Evolutionary conservation across 2,113 vertebrate genomes (phyloP).

Genomic region (Vulpes ferrilata): DNA sequence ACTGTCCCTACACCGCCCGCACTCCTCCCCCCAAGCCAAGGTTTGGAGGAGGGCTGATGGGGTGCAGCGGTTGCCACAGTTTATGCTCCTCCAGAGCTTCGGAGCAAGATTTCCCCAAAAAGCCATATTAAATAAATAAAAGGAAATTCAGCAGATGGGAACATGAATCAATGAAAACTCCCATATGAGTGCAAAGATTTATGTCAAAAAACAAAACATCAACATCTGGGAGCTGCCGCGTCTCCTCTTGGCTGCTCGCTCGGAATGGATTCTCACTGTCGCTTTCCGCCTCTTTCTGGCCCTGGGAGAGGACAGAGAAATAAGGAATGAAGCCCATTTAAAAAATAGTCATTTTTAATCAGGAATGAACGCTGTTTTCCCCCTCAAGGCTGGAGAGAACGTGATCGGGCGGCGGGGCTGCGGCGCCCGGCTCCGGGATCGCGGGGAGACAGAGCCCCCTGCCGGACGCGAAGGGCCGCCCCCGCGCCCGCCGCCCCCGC

Average conservation of each 20-base stretch:
- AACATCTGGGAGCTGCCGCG: slow-evolving; percentile 80
- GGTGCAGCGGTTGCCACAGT: slow-evolving; percentile 44
- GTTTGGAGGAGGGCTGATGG: neutral
- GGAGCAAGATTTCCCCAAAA: slow-evolving; percentile 79
- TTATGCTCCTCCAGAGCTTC: slow-evolving; percentile 73
- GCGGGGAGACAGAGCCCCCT: slow-evolving; percentile 66
- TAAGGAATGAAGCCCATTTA: slow-evolving; percentile 75
- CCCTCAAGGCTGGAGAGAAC: slow-evolving; percentile 55
- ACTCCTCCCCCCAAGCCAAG: neutral
- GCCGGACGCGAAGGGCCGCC: slow-evolving; percentile 26
- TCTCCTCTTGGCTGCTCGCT: slow-evolving; percentile 77
- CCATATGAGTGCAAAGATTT: slow-evolving; percentile 83
- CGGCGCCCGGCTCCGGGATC: neutral
- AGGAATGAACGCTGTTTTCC: slow-evolving; percentile 52
- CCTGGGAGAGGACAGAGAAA: slow-evolving; percentile 71
- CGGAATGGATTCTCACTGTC: slow-evolving; percentile 75
- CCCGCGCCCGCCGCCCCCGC: neutral
- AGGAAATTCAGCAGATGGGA: slow-evolving; percentile 84
- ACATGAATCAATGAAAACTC: slow-evolving; percentile 85
- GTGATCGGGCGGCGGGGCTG: neutral
- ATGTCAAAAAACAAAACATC: slow-evolving; percentile 83
- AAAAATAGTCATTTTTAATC: slow-evolving; percentile 73
- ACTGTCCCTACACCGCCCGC: neutral
- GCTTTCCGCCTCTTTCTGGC: slow-evolving; percentile 71
- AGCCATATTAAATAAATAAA: slow-evolving; percentile 84